These are phyloP conservation scores for Aphelocoma coerulescens DNA, from an alignment of 2,113 vertebrate species.

Conservation along the genomic window DNA sequence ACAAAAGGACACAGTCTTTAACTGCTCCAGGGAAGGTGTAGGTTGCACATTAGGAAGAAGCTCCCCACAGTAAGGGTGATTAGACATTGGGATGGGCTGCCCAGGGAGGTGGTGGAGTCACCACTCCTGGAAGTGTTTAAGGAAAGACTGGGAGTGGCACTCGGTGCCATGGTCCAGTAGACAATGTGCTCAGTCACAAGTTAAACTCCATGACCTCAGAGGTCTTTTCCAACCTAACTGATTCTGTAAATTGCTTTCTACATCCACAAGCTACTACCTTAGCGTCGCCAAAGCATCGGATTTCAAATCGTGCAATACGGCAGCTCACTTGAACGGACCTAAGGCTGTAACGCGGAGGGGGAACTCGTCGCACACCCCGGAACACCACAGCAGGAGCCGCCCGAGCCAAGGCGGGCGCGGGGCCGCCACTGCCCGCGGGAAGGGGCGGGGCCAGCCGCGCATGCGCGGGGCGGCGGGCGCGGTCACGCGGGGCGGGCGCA, in stretches of 20 bases:
- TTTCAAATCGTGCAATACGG: fast-evolving
- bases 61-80: not conserved
- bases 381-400: fast-evolving
- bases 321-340: fast-evolving
- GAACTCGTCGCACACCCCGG: fast-evolving
- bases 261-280: no score
- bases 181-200: no score
- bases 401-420: fast-evolving
- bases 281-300: not conserved
- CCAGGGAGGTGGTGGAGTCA: not conserved
- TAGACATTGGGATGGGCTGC: not conserved
- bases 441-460: not conserved
- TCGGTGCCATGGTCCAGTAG: fast-evolving
- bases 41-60: no score
- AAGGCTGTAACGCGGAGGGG: fast-evolving
- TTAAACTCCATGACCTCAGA: not conserved
- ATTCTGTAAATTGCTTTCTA: not conserved
- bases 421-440: not conserved
- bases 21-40: not conserved
- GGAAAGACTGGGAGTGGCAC: no score
- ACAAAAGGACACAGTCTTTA: no score
- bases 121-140: not conserved
- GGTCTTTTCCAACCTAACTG: not conserved
- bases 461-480: not conserved
- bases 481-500: no score